These are phyloP conservation scores for Parazoanthus atlanticus DNA, from an alignment of 92 coral and sea anemone species.

Conservation along the genomic window DNA sequence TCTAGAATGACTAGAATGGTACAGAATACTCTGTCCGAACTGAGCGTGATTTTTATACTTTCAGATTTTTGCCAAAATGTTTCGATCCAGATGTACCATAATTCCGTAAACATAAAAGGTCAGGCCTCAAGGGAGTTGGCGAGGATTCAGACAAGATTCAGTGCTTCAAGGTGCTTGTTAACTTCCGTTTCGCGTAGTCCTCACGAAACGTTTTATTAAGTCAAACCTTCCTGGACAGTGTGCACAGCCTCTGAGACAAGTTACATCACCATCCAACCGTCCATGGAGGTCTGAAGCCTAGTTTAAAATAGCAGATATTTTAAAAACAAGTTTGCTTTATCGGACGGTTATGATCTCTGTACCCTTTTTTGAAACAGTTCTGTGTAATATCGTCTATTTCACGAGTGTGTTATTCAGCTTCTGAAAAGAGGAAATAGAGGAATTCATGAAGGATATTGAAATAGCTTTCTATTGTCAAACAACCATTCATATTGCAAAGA, in stretches of 20 bases:
- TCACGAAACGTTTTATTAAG: background rate
- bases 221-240: background rate
- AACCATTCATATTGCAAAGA: slow-evolving; percentile 33
- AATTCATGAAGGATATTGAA: slow-evolving; percentile 43
- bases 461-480: slow-evolving; percentile 19
- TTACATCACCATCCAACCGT: too few species aligned
- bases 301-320: too few species aligned
- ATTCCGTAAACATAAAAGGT: background rate
- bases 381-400: background rate
- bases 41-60: too few species aligned
- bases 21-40: too few species aligned
- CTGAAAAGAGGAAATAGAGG: slow-evolving; percentile 34
- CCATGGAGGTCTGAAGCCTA: too few species aligned
- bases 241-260: background rate
- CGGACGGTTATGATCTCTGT: background rate
- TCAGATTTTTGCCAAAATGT: background rate
- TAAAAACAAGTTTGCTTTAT: too few species aligned
- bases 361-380: background rate
- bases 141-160: background rate
- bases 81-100: background rate
- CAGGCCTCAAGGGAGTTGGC: background rate
- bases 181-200: background rate
- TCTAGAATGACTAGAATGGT: background rate
- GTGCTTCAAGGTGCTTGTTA: background rate
- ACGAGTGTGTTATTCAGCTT: slow-evolving; percentile 8